phyloP scores from a whole-genome alignment of 2,113 vertebrate species.

The Tyto alba region DNA sequence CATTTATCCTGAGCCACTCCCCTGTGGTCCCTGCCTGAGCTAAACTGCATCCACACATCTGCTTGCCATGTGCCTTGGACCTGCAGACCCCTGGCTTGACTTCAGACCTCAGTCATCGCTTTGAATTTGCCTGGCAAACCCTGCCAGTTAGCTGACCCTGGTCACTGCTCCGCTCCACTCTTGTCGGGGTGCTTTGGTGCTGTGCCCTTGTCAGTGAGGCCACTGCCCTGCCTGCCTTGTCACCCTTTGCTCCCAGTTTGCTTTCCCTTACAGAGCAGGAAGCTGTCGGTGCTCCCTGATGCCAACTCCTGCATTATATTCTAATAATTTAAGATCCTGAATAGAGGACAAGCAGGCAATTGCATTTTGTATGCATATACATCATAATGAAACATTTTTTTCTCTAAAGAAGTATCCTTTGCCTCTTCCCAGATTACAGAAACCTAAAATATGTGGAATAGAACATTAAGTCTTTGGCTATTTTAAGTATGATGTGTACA shows the following conservation, averaged over 20 bases:
- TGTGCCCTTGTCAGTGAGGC: neutral
- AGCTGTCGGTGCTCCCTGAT: neutral
- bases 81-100: neutral
- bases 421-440: neutral
- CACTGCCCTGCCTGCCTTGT: neutral
- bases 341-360: neutral
- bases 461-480: neutral
- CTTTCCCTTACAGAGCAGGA: neutral
- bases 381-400: neutral
- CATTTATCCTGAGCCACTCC: fast-evolving
- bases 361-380: neutral
- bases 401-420: neutral
- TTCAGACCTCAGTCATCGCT: neutral
- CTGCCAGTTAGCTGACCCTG: neutral
- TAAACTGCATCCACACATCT: fast-evolving
- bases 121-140: neutral
- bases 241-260: neutral
- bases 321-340: neutral
- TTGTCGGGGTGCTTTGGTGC: neutral
- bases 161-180: neutral
- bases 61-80: neutral
- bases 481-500: neutral
- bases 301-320: neutral
- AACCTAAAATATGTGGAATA: neutral
- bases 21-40: neutral